Evolutionary conservation across 1,140 invertebrate species (phyloP).

Genomic region (Cyphomyrmex costatus): DNA sequence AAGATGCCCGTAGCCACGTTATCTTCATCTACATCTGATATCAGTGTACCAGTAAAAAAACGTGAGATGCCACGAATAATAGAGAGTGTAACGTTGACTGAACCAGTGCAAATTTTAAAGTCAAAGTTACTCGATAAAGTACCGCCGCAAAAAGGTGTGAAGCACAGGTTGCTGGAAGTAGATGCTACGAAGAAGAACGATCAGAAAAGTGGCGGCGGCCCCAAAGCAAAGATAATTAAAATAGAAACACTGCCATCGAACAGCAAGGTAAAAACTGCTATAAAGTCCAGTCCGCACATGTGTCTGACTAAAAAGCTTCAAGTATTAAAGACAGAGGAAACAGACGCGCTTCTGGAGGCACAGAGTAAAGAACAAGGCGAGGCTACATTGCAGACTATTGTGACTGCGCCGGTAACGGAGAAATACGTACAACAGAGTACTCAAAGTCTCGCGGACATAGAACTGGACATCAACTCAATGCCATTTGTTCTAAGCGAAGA

Average conservation of each 20-base stretch:
- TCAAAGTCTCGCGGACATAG: slow-evolving; percentile 87
- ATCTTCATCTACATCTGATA: slow-evolving; percentile 69
- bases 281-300: slow-evolving; percentile 62
- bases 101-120: slow-evolving; percentile 83
- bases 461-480: slow-evolving; percentile 92
- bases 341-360: slow-evolving; percentile 55
- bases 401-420: slow-evolving; percentile 65
- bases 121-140: slow-evolving; percentile 82
- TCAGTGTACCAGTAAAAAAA: slow-evolving; percentile 83
- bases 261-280: slow-evolving; percentile 70
- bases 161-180: slow-evolving; percentile 82
- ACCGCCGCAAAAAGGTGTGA: slow-evolving; percentile 74
- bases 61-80: slow-evolving; percentile 85
- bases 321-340: slow-evolving; percentile 78
- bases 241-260: slow-evolving; percentile 76
- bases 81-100: slow-evolving; percentile 82
- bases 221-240: slow-evolving; percentile 82
- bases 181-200: slow-evolving; percentile 69
- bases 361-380: slow-evolving; percentile 65
- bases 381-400: slow-evolving; percentile 65
- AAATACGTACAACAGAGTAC: slow-evolving; percentile 82
- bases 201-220: slow-evolving; percentile 53
- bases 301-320: slow-evolving; percentile 78
- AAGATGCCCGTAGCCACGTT: slow-evolving; percentile 72
- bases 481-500: slow-evolving; percentile 91